Evolutionary conservation across 1,140 invertebrate genomes (phyloP).

Genomic region (Mizuhopecten yessoensis): DNA sequence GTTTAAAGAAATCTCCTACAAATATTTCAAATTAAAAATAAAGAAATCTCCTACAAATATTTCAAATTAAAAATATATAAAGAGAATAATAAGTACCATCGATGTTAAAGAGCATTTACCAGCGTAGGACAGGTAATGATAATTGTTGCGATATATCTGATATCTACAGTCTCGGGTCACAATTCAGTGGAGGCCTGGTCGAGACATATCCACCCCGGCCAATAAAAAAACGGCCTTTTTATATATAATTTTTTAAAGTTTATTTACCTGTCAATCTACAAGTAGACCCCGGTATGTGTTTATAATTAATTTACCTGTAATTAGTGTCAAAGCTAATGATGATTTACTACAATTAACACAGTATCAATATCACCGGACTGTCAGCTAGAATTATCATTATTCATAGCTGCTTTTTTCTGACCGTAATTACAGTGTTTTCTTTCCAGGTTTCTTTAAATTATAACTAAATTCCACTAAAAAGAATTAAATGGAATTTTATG

Average conservation of each 20-base stretch:
- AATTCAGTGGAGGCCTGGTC: not conserved
- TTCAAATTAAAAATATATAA: not conserved
- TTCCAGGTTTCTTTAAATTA: not conserved
- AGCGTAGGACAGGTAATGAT: too few relatives aligned
- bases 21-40: too few relatives aligned
- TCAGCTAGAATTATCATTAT: not conserved
- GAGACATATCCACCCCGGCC: slow-evolving; percentile 12
- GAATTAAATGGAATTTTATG: not conserved
- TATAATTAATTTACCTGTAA: slow-evolving; percentile 40
- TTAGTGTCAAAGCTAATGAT: slow-evolving; percentile 39
- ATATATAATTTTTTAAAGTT: slow-evolving; percentile 36
- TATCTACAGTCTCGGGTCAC: not conserved
- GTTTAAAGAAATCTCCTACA: not conserved
- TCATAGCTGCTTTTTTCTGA: not conserved
- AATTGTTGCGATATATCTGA: not conserved
- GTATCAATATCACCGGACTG: not conserved
- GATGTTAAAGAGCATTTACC: not conserved
- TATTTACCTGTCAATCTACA: slow-evolving; percentile 28
- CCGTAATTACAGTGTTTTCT: not conserved
- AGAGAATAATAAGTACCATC: not conserved
- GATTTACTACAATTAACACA: slow-evolving; percentile 18
- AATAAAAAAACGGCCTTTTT: not conserved
- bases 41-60: too few relatives aligned
- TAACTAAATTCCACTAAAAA: not conserved
- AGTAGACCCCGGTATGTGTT: slow-evolving; percentile 20